These are phyloP conservation scores for Dunckerocampus dactyliophorus DNA, from an alignment of 2,113 vertebrate species.

Conservation along the genomic window DNA sequence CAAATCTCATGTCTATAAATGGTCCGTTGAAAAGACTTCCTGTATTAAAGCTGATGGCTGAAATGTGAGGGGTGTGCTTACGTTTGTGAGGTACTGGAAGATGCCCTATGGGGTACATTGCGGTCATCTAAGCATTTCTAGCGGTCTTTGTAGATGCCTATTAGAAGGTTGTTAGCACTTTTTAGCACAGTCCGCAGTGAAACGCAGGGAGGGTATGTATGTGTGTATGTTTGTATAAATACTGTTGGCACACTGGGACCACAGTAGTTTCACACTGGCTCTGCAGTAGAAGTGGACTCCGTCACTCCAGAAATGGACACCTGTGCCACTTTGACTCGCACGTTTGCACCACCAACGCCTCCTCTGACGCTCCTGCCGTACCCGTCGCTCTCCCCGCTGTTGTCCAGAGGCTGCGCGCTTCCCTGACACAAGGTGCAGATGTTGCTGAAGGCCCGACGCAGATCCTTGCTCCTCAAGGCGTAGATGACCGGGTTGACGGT, in stretches of 20 bases:
- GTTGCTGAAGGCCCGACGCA: constrained; percentile 89
- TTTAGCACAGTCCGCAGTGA: not conserved
- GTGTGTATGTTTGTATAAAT: constrained; percentile 27
- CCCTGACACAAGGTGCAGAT: constrained; percentile 84
- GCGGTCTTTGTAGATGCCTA: too few species aligned
- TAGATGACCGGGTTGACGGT: constrained; percentile 98
- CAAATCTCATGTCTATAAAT: too few species aligned
- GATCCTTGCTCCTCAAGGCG: constrained; percentile 94
- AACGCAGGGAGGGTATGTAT: constrained; percentile 1
- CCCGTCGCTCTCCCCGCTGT: constrained; percentile 94
- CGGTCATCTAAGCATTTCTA: too few species aligned
- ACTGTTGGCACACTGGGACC: constrained; percentile 25
- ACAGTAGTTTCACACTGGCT: constrained; percentile 77
- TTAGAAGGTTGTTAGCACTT: not conserved
- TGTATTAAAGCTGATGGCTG: too few species aligned
- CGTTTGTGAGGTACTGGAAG: too few species aligned
- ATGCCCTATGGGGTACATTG: too few species aligned
- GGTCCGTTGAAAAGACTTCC: too few species aligned
- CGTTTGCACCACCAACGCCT: constrained; percentile 80
- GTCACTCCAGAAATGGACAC: constrained; percentile 91
- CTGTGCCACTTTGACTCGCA: constrained; percentile 90
- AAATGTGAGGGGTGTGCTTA: too few species aligned
- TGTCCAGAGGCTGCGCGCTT: constrained; percentile 80
- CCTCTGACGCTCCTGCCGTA: constrained; percentile 84
- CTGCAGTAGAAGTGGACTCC: constrained; percentile 79